Evolutionary conservation across 1,140 invertebrate species (phyloP), one percentile per base, ranked within the genome.

Genomic region (Hycleus phaleratus): DNA sequence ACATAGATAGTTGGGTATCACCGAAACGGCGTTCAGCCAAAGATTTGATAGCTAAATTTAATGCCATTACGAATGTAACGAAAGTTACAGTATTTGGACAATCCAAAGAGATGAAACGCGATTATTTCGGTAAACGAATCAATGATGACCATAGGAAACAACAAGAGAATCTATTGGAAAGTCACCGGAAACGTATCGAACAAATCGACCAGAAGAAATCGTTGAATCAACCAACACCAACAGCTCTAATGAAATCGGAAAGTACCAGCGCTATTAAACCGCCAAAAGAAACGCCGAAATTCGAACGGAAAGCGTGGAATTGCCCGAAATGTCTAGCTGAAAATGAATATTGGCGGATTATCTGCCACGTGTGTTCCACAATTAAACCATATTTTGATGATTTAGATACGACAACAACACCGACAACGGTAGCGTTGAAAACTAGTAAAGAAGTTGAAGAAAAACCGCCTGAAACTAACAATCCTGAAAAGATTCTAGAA

Each of bases 21-120:
- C 75, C 74, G 0, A 42, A 77, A 32, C 70, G 75, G 58, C 73
- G 71, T 48, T 77, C 76, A 3, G 76, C 82, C 0, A 71, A 75
- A 51, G 81, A 83, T 46, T 65, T 85, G 6, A 83, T 84, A 40
- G 81, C 81, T 0, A 80, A 84, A 67, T 85, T 84, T 64, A 84
- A 84, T 61, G 79, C 81, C 1, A 79, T 83, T 43, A 78, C 79
- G 8, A 81, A 79, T 49, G 80, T 81, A 2, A 80, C 79, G 0
- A 79, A 77, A 64, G 75, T 79, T 1, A 80, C 78, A 0, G 77
- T 82, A 4, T 2, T 68, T 66, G 66, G 66, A 77, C 58, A 40
- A 18, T 50, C 59, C 0, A 48, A 63, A 45, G 66, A 58, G 46
- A 47, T 54, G 55, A 65, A 63, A 49, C 64, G 55, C 38, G 60